phyloP scores from a whole-genome alignment of 2,888 invertebrate species.

The Coelopa pilipes region DNA sequence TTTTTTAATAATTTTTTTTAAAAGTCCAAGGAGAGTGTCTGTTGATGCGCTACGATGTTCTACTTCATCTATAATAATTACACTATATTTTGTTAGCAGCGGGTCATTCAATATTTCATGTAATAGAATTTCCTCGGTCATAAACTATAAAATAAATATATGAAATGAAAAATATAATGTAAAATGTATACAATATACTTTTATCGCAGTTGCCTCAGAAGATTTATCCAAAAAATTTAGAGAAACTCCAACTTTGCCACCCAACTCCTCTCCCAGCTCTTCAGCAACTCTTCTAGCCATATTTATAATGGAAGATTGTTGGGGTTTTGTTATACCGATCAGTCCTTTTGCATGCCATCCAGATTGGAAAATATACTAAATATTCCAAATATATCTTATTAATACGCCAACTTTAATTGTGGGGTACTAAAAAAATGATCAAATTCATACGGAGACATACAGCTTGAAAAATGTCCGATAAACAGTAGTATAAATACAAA shows the following conservation, averaged over 20 bases:
- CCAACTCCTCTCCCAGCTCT: conserved; percentile 82
- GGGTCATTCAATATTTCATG: conserved; percentile 97
- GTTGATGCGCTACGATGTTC: conserved; percentile 94
- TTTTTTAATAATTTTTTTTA: conserved; percentile 91
- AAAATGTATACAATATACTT: no score
- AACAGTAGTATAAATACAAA: no score
- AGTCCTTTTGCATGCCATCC: conserved; percentile 84
- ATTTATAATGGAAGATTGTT: conserved; percentile 89
- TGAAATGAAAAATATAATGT: no score
- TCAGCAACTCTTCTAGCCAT: conserved; percentile 89
- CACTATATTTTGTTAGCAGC: conserved; percentile 85
- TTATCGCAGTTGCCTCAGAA: conserved; percentile 69
- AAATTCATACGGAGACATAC: no score
- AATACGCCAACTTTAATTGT: no score
- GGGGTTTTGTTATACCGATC: conserved; percentile 92
- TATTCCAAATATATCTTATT: no score
- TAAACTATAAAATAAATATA: conserved; percentile 68
- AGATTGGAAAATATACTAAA: conserved; percentile 86
- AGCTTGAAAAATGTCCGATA: no score
- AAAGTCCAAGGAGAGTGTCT: conserved; percentile 91
- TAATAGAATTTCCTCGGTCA: conserved; percentile 96
- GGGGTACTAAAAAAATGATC: no score
- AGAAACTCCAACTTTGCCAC: conserved; percentile 84
- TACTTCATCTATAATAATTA: conserved; percentile 92
- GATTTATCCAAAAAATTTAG: conserved; percentile 82